These are phyloP conservation scores for Sabellastarte sp. DNA, from an alignment of 2,888 invertebrate species.

Conservation along the genomic window DNA sequence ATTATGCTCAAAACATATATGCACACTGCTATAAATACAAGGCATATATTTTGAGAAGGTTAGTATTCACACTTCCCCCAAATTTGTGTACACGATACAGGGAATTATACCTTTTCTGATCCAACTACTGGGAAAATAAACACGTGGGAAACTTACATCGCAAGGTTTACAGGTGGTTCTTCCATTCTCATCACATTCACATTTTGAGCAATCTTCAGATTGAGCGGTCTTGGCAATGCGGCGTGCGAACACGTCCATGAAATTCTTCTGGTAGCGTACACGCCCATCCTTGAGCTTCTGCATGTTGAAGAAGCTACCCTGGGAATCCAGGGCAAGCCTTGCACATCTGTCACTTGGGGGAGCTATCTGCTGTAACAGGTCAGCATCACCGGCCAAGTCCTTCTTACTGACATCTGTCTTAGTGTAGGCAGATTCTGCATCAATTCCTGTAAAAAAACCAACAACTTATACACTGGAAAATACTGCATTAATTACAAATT, in stretches of 20 bases:
- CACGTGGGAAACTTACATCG: too few relatives aligned
- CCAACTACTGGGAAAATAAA: too few relatives aligned
- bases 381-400: constrained; percentile 70
- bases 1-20: too few relatives aligned
- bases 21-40: too few relatives aligned
- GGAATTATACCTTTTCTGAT: too few relatives aligned
- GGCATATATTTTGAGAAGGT: too few relatives aligned
- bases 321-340: constrained; percentile 68
- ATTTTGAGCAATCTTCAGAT: constrained; percentile 58
- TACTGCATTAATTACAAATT: too few relatives aligned
- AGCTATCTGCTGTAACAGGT: constrained; percentile 57
- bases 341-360: constrained; percentile 63
- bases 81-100: too few relatives aligned
- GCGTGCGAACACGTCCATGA: constrained; percentile 54
- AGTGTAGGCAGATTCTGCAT: constrained; percentile 71
- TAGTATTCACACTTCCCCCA: too few relatives aligned
- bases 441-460: constrained; percentile 23
- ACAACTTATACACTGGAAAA: too few relatives aligned
- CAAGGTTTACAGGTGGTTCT: constrained; percentile 53
- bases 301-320: constrained; percentile 70
- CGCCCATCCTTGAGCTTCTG: constrained; percentile 43
- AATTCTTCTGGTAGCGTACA: constrained; percentile 44
- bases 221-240: constrained; percentile 48
- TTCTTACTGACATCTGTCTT: constrained; percentile 70
- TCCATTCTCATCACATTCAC: constrained; percentile 59